Base-by-base conservation (phyloP, 2,888 invertebrate genomes). In the Dinocampus coccinellae region DNA sequence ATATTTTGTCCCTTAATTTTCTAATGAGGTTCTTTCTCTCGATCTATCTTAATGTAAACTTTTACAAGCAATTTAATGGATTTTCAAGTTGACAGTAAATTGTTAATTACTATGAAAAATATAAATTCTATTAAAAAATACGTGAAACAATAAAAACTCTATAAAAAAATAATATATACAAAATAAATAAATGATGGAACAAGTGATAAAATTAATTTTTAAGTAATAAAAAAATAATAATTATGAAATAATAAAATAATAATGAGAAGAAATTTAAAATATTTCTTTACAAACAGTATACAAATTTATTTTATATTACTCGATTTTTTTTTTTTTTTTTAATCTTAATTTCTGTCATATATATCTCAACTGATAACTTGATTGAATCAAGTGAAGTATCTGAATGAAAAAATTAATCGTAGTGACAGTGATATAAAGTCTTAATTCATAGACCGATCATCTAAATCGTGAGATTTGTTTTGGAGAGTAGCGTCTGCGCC, bases 401-500 rank as follows among this genome's bases (percentile, higher is more conserved):
- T 36, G 10, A 36, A 36, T 36, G 11, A 39, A 16, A n/a, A 47
- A 47, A 16, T 20, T 1, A n/a, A n/a, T 47, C 6, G 16, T 47
- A 9, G 16, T 47, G 1, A n/a, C 1, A 16, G 0, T 42, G 29
- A 29, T 16, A 6, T 7, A 47, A n/a, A 20, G 6, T 16, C 6
- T 16, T 16, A 1, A 58, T n/a, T 11, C 22, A 7, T 10, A 6
- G 42, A 34, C 60, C 22, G 20, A 26, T 47, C 58, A 58, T 58
- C 52, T 3, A 33, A 70, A 52, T 55, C 62, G 62, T 69, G 68
- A 61, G 69, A 76, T 76, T 75, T 76, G 66, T 75, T 73, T 76
- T 66, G 58, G 61, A 39, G 69, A 53, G 69, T 70, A 73, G 74
- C 73, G 78, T 78, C 76, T 78, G 72, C 75, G 76, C 76, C 74